Evolutionary conservation across 2,797 vertebrate genomes (phyloP).

Genomic region (Crypturellus tataupa): DNA sequence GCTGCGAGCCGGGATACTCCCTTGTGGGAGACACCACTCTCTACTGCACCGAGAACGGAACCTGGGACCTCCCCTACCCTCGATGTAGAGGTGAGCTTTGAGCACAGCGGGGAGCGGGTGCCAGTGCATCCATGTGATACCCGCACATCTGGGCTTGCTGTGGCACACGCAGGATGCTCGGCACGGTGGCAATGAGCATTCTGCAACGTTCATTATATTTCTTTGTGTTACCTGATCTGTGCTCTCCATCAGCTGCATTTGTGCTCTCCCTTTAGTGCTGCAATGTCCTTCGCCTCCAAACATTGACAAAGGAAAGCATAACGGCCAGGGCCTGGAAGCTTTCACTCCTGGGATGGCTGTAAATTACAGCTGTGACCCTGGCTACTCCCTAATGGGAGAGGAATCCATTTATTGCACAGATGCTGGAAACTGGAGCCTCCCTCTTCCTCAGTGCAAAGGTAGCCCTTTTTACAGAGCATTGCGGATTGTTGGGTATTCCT

Average conservation of each 20-base stretch:
- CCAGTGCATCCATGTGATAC: not conserved
- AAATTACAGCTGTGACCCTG: constrained; percentile 71
- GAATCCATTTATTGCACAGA: constrained; percentile 29
- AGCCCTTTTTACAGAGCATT: not conserved
- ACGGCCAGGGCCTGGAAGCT: not conserved
- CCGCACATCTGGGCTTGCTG: not conserved
- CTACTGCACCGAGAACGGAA: constrained; percentile 6
- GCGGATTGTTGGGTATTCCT: not conserved
- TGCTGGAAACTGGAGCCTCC: constrained; percentile 68
- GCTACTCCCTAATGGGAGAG: constrained; percentile 63
- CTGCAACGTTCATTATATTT: not conserved
- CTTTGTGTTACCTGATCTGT: rapidly evolving
- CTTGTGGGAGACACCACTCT: constrained; percentile 26
- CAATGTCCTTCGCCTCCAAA: constrained; percentile 47
- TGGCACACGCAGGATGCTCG: not conserved
- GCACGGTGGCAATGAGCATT: too few species aligned
- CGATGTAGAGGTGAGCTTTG: constrained; percentile 6
- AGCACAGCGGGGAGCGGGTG: not conserved
- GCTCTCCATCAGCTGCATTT: not conserved
- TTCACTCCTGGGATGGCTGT: constrained; percentile 45
- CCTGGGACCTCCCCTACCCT: constrained; percentile 20
- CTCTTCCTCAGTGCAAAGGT: constrained; percentile 65
- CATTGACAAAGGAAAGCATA: constrained; percentile 27
- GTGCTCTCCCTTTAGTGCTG: not conserved
- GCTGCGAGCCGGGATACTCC: constrained; percentile 38